These are phyloP conservation scores for Corythoichthys haematopterus DNA, from an alignment of 2,113 vertebrate species.

Conservation along the genomic window DNA sequence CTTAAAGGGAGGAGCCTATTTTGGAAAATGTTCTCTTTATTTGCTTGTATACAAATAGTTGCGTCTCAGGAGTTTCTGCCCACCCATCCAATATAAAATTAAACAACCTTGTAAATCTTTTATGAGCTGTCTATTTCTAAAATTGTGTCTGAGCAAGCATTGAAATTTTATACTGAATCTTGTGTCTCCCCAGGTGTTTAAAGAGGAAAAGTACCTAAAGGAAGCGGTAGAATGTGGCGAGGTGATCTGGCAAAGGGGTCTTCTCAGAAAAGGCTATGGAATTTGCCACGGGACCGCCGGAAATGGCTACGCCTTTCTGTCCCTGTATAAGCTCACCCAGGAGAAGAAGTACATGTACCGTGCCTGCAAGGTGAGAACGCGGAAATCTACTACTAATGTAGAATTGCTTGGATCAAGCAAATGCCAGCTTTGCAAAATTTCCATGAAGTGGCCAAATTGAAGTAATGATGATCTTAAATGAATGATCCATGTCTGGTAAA, in stretches of 20 bases:
- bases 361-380: constrained; percentile 83
- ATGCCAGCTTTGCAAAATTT: no score
- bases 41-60: not conserved
- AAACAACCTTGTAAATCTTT: not conserved
- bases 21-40: not conserved
- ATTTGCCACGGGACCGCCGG: constrained; percentile 93
- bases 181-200: constrained; percentile 76
- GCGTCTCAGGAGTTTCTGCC: not conserved
- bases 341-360: constrained; percentile 93
- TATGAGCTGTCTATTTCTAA: not conserved
- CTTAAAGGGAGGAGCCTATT: not conserved
- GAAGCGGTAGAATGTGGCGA: constrained; percentile 90
- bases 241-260: constrained; percentile 92
- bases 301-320: constrained; percentile 90
- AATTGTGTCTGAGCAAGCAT: no score
- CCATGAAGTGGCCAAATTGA: not conserved
- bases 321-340: constrained; percentile 85
- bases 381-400: no score
- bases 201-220: constrained; percentile 94
- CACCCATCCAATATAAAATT: not conserved
- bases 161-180: not conserved
- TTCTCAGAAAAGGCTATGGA: constrained; percentile 91
- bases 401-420: no score
- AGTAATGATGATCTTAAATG: not conserved
- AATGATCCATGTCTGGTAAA: not conserved